Percentiles rank a stretch among this genome's conserved stretches.
These are phyloP conservation scores for Pinna nobilis DNA, from an alignment of 1,140 invertebrate genomes.

Conservation along the genomic window DNA sequence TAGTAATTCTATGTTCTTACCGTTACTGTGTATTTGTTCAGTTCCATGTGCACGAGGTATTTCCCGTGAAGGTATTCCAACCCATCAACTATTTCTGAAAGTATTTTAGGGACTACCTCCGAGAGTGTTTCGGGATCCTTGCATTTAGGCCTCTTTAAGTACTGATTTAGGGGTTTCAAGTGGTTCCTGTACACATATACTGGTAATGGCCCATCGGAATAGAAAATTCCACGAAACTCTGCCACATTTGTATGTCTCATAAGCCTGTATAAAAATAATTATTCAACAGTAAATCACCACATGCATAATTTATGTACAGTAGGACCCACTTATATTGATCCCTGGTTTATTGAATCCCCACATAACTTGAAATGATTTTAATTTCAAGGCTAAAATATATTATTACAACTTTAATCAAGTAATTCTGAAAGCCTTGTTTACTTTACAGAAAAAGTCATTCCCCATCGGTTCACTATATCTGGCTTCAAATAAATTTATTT, in stretches of 20 bases:
- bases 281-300: too few relatives aligned
- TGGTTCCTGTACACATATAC: slow-evolving; percentile 50
- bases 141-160: slow-evolving; percentile 9
- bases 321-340: too few relatives aligned
- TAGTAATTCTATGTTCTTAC: slow-evolving; percentile 41
- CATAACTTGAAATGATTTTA: too few relatives aligned
- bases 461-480: too few relatives aligned
- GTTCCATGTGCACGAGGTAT: slow-evolving; percentile 62
- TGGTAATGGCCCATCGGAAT: slow-evolving; percentile 28
- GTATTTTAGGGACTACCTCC: slow-evolving; percentile 15
- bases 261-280: slow-evolving; percentile 36
- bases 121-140: neutral
- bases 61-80: slow-evolving; percentile 55
- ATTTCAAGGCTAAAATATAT: too few relatives aligned
- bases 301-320: too few relatives aligned
- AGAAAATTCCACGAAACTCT: slow-evolving; percentile 52
- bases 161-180: slow-evolving; percentile 41
- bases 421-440: too few relatives aligned
- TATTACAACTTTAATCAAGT: too few relatives aligned
- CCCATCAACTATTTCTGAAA: slow-evolving; percentile 42
- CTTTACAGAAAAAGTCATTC: too few relatives aligned
- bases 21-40: slow-evolving; percentile 59
- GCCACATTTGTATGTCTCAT: slow-evolving; percentile 40
- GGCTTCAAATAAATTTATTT: too few relatives aligned
- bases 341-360: too few relatives aligned